Evolutionary conservation across 2,797 vertebrate species (phyloP).

Genomic region (Malurus leucopterus): DNA sequence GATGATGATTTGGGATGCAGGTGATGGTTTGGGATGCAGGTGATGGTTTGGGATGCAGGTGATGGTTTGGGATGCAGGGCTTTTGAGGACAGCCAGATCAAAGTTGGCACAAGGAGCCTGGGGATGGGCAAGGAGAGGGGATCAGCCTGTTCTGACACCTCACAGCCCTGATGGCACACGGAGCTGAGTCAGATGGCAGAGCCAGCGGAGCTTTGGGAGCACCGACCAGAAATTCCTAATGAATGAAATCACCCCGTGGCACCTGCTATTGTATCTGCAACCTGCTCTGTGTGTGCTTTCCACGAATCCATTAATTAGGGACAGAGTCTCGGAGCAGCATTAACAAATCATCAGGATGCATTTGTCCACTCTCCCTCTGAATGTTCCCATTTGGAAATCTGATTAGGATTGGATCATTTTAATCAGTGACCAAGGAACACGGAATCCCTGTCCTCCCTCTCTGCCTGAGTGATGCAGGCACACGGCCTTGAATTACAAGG

Average conservation of each 20-base stretch:
- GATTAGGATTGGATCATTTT: constrained; percentile 28
- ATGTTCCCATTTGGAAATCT: background rate
- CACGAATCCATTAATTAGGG: constrained; percentile 26
- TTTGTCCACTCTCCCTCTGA: background rate
- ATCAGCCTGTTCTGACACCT: background rate
- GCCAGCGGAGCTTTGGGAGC: background rate
- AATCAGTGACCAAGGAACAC: background rate
- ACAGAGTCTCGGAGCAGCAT: background rate
- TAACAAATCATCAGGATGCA: constrained; percentile 32
- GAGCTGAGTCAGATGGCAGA: background rate
- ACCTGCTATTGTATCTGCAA: background rate
- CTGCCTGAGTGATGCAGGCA: background rate
- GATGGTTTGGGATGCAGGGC: background rate
- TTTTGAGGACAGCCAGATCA: background rate
- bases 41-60: background rate
- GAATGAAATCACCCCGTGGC: background rate
- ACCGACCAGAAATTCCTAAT: background rate
- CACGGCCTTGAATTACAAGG: background rate
- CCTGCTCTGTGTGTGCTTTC: background rate
- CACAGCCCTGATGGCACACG: accelerated
- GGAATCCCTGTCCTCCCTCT: background rate
- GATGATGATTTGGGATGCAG: background rate
- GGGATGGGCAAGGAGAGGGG: background rate
- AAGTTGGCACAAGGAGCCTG: accelerated
- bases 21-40: background rate